Evolutionary conservation across 2,113 vertebrate genomes (phyloP).

Genomic region (Tamias sibiricus): DNA sequence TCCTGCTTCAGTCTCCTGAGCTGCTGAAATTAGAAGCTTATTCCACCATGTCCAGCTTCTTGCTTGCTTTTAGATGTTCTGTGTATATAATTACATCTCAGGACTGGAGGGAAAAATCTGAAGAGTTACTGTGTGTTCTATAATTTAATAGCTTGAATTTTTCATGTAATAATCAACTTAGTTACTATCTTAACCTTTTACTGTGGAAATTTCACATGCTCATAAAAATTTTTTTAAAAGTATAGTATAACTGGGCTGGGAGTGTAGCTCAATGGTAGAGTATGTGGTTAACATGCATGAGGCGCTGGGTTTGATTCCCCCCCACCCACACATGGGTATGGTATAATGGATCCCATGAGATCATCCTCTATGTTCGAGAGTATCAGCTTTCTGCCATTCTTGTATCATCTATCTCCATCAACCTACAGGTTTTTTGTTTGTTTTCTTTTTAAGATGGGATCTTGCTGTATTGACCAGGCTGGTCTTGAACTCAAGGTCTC

Average conservation of each 20-base stretch:
- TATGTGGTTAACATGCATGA: not conserved
- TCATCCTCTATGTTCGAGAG: not conserved
- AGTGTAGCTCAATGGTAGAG: not conserved
- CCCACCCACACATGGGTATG: not conserved
- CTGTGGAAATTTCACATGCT: not conserved
- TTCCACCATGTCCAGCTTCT: too few species aligned
- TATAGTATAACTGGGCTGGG: not conserved
- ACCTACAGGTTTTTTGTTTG: not conserved
- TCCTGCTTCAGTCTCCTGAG: too few species aligned
- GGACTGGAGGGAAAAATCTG: not conserved
- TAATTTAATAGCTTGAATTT: not conserved
- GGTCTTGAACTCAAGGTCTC: not conserved
- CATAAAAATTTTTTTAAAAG: too few species aligned
- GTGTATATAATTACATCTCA: not conserved
- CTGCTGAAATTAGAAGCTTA: too few species aligned
- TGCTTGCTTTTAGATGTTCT: not conserved
- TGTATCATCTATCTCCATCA: not conserved
- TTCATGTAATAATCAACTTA: not conserved
- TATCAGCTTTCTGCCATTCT: not conserved
- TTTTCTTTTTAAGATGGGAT: too few species aligned
- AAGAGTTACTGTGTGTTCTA: constrained; percentile 18
- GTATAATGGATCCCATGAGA: not conserved
- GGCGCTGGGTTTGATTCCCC: not conserved
- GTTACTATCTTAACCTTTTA: not conserved
- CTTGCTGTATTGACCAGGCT: too few species aligned